Evolutionary conservation across 1,140 invertebrate species (phyloP).

Genomic region (Proctacanthus coquilletti): DNA sequence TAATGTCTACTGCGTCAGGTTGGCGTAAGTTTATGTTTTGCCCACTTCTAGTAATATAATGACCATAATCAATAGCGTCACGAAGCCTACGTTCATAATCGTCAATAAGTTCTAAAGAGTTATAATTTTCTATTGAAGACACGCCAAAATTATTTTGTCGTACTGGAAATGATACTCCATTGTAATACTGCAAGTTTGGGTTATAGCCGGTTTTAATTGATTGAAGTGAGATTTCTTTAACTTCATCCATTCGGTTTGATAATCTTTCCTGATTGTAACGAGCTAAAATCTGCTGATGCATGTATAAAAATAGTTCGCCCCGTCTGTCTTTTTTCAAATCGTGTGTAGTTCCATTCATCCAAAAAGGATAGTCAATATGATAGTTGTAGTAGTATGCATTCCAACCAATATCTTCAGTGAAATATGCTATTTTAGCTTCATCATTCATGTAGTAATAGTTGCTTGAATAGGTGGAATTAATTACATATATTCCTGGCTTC

Average conservation of each 20-base stretch:
- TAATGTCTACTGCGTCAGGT: slow-evolving; percentile 37
- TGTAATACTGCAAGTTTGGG: slow-evolving; percentile 44
- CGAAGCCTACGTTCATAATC: slow-evolving; percentile 42
- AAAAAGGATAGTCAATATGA: slow-evolving; percentile 44
- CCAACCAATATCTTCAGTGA: slow-evolving; percentile 55
- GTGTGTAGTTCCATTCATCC: slow-evolving; percentile 35
- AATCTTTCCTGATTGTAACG: slow-evolving; percentile 54
- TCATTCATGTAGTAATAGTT: slow-evolving; percentile 41
- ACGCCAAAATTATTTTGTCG: slow-evolving; percentile 33
- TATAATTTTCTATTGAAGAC: slow-evolving; percentile 1
- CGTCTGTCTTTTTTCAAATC: slow-evolving; percentile 35
- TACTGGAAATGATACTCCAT: slow-evolving; percentile 45
- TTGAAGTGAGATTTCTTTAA: slow-evolving; percentile 38
- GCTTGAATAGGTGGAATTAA: slow-evolving; percentile 46
- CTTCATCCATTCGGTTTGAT: slow-evolving; percentile 42
- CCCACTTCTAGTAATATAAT: slow-evolving; percentile 31
- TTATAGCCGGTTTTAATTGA: slow-evolving; percentile 44
- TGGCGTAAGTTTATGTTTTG: slow-evolving; percentile 34
- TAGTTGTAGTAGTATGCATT: slow-evolving; percentile 52
- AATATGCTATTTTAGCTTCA: slow-evolving; percentile 46
- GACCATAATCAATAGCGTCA: slow-evolving; percentile 45
- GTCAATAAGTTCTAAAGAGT: too few relatives aligned
- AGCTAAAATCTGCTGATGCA: slow-evolving; percentile 42
- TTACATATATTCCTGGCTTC: slow-evolving; percentile 37
- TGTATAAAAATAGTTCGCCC: slow-evolving; percentile 45